These are phyloP conservation scores for Carabus problematicus DNA, from an alignment of 2,888 invertebrate species.

Conservation along the genomic window DNA sequence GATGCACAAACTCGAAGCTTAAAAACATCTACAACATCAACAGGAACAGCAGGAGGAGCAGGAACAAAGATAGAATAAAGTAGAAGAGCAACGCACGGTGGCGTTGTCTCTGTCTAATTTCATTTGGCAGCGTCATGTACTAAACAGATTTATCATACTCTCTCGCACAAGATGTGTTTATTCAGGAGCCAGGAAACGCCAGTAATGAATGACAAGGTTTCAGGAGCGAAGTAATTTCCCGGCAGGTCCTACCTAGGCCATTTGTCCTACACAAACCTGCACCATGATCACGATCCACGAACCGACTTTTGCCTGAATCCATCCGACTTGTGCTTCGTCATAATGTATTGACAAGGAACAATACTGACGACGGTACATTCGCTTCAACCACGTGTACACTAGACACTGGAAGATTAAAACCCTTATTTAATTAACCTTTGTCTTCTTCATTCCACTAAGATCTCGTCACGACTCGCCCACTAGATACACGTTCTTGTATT, in stretches of 20 bases:
- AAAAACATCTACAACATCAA: slow-evolving; percentile 1
- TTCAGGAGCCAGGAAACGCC: slow-evolving; percentile 33
- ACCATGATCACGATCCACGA: slow-evolving; percentile 1
- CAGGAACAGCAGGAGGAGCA: neutral
- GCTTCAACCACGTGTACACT: neutral
- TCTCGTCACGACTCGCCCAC: neutral
- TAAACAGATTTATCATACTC: slow-evolving; percentile 41
- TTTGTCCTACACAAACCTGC: slow-evolving; percentile 17
- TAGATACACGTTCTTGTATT: slow-evolving; percentile 15
- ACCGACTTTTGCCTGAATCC: slow-evolving; percentile 9
- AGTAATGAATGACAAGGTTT: slow-evolving; percentile 39
- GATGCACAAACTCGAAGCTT: slow-evolving; percentile 5
- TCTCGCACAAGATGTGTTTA: slow-evolving; percentile 42
- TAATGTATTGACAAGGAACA: neutral
- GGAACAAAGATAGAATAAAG: slow-evolving; percentile 1
- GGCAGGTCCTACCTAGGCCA: slow-evolving; percentile 34
- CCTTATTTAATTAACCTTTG: slow-evolving; percentile 47
- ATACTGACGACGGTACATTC: too few species aligned
- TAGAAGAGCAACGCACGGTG: too few species aligned
- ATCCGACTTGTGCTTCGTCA: slow-evolving; percentile 5
- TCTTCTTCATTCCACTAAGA: slow-evolving; percentile 37
- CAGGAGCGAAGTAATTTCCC: slow-evolving; percentile 34
- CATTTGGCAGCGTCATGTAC: slow-evolving; percentile 40
- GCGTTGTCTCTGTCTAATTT: slow-evolving; percentile 26
- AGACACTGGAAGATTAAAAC: slow-evolving; percentile 44